Evolutionary conservation across 2,113 vertebrate genomes (phyloP).

Genomic region (Nothoprocta pentlandii): DNA sequence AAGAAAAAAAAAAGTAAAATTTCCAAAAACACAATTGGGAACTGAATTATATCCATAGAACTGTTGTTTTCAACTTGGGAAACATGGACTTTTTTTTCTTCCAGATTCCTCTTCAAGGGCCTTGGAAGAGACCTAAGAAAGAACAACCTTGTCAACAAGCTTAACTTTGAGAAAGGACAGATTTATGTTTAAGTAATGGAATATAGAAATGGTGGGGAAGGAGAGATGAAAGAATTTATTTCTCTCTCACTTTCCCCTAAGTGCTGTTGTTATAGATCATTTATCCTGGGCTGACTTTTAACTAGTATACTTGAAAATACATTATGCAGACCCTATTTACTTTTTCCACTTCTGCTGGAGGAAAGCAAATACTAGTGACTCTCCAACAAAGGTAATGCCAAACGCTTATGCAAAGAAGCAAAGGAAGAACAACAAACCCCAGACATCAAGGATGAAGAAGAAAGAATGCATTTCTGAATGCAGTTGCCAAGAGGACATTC

Average conservation of each 20-base stretch:
- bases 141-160: neutral
- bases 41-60: neutral
- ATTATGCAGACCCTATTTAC: constrained; percentile 41
- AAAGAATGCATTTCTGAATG: constrained; percentile 6
- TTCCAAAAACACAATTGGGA: neutral
- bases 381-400: neutral
- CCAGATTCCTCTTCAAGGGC: neutral
- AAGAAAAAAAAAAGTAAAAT: neutral
- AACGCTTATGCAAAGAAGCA: neutral
- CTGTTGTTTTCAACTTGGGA: neutral
- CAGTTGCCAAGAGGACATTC: neutral
- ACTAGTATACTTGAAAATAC: constrained; percentile 39
- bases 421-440: neutral
- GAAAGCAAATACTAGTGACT: constrained; percentile 39
- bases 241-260: constrained; percentile 2
- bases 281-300: constrained; percentile 39
- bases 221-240: neutral
- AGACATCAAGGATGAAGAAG: neutral
- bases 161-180: neutral
- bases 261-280: constrained; percentile 7
- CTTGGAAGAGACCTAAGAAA: neutral
- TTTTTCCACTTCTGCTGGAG: constrained; percentile 22
- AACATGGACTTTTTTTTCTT: neutral
- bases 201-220: neutral
- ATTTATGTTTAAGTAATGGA: neutral